Percentiles rank a stretch among this genome's conserved stretches.
Conservation (phyloP, 2,113 vertebrate genomes). For the Boulengeromyrus knoepffleri region DNA sequence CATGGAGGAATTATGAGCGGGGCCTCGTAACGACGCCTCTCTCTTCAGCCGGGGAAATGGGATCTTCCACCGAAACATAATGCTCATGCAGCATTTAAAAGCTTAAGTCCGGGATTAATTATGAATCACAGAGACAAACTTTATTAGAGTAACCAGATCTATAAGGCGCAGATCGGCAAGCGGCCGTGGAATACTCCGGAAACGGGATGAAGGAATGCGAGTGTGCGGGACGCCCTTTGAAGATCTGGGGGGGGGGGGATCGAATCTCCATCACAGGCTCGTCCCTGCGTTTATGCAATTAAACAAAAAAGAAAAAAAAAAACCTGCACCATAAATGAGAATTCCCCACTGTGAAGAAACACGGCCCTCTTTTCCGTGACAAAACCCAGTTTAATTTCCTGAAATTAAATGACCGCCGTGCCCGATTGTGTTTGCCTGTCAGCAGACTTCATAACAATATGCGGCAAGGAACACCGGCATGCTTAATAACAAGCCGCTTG, state of each 20-base stretch:
- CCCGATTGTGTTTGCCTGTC: not conserved
- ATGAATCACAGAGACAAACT: slow-evolving; percentile 11
- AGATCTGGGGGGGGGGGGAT: not conserved
- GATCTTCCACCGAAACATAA: not conserved
- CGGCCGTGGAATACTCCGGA: not conserved
- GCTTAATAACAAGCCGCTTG: not conserved
- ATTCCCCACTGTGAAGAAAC: not conserved
- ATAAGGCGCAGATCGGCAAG: not conserved
- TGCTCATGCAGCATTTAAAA: not conserved
- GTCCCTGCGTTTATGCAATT: not conserved
- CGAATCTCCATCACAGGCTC: not conserved
- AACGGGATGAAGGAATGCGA: not conserved
- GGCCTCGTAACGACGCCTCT: not conserved
- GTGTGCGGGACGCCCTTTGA: not conserved
- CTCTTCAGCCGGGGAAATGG: slow-evolving; percentile 3
- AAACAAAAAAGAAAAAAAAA: not conserved
- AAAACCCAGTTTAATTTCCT: not conserved
- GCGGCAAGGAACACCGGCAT: not conserved
- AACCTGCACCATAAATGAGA: not conserved
- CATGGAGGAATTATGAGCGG: not conserved
- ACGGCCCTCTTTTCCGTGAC: not conserved
- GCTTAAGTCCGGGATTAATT: not conserved
- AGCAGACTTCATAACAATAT: not conserved
- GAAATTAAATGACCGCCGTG: not conserved
- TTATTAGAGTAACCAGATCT: not conserved